A percentile compares a stretch with the other conserved stretches of the same genome.
Conservation (phyloP, 2,888 invertebrate species). For the Melitaea athalia region DNA sequence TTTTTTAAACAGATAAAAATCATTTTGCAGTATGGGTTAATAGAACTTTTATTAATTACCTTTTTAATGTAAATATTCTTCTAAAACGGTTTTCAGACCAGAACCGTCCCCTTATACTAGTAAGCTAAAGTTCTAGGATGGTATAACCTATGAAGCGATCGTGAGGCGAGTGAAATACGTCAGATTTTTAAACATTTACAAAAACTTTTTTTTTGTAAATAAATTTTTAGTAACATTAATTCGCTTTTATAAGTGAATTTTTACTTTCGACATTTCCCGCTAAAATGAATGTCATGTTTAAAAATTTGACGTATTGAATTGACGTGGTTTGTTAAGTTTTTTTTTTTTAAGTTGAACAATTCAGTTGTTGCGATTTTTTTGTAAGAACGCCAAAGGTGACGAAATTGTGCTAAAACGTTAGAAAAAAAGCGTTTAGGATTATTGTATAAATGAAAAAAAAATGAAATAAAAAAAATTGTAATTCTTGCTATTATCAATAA, state of each 20-base stretch:
- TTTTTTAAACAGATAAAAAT: background rate
- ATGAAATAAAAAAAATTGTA: conserved; percentile 62
- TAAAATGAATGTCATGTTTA: conserved; percentile 25
- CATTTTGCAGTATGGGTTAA: background rate
- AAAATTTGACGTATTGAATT: conserved; percentile 45
- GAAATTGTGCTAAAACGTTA: conserved; percentile 58
- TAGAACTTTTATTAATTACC: background rate
- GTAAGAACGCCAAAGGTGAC: conserved; percentile 77
- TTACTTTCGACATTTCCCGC: conserved; percentile 7
- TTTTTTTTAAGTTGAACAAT: conserved; percentile 58
- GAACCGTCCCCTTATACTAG: conserved; percentile 36
- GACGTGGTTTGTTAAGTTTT: conserved; percentile 67
- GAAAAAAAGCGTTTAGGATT: conserved; percentile 51
- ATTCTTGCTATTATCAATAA: conserved; percentile 58
- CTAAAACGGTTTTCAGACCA: conserved; percentile 19
- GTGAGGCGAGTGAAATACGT: conserved; percentile 20
- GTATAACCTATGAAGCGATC: conserved; percentile 38
- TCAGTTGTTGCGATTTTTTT: conserved; percentile 75
- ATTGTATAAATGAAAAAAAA: conserved; percentile 70
- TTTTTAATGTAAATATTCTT: conserved; percentile 10
- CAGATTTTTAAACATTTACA: conserved; percentile 28
- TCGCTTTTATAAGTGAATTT: conserved; percentile 22
- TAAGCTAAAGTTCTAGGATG: conserved; percentile 27
- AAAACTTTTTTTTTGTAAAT: conserved; percentile 4
- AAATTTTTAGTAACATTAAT: conserved; percentile 13